Base-by-base conservation (phyloP, 2,888 invertebrate species). In the Matsumyia berberina region DNA sequence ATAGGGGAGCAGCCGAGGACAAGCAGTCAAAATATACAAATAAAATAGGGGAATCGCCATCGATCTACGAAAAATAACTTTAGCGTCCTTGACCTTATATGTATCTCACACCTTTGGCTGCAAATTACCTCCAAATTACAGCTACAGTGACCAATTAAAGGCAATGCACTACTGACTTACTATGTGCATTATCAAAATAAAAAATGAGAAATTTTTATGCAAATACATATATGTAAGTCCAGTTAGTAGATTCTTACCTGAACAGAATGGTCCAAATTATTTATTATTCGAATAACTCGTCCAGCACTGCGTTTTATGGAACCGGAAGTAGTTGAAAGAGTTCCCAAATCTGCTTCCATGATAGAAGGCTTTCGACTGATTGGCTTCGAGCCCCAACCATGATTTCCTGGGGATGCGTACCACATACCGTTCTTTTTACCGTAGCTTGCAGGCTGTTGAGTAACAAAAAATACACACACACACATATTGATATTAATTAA, bases 371-470 rank as follows among this genome's bases (percentile, higher is more conserved):
- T 97, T 88, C 96, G 94, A 88, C 96, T 96, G 79, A 94, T 94
- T 60, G 95, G 94, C 88, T 96, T 94, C 86, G 95, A 95, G 94
- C 93, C 87, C 93, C 94, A 92, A 89, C 93, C 89, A 91, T 89
- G 90, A 90, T 89, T 92, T 87, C 92, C 94, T 39, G 94, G 94
- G 51, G 94, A 93, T 67, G 95, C 94, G 92, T 97, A 97, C 95
- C 96, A 96, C 93, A 95, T 95, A 87, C 96, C 96, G 93, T 96
- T 96, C 93, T 97, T 97, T 92, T 96, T 97, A 82, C 97, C 97
- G 93, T 97, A 97, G 92, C 96, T 96, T 87, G 96, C 96, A 89
- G 96, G 96, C 96, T 97, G 53, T 62, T 46, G 57, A 12, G 66
- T 15, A 46, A 5, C 44, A 24, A 53, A 67, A n/a, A 33, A 53